Evolutionary conservation across 2,113 vertebrate species (phyloP), one percentile per base, ranked within the genome.

Genomic region (Halcyon senegalensis): DNA sequence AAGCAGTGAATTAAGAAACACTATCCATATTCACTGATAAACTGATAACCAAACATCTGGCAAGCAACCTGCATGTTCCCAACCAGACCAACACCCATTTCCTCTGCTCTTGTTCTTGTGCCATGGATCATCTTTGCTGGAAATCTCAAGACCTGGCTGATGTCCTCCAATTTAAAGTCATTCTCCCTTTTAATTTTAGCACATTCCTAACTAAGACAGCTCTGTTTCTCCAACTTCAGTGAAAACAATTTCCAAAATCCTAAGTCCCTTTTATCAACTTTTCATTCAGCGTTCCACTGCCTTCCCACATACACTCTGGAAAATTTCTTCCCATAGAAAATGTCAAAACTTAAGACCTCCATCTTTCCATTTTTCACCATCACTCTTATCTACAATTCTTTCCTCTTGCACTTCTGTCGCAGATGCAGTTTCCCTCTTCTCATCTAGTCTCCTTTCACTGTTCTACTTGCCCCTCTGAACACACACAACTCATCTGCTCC

Each of bases 1-100:
- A 51, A 91, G 37, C 23, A 80, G 46, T 56, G 70, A 91, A 78
- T 89, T 69, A 85, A 89, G 91, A 93, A 95, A 85, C 46, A n/a
- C 23, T n/a, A 23, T 13, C 30, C 78, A 41, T 46, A 68, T 58
- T 76, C 87, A 63, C 28, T 87, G 69, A 90, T 56, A 90, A 85
- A 78, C 62, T 53, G 74, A 85, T 48, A 94, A 79, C 14, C 86
- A 87, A 88, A 56, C 37, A 58, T 18, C 69, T 85, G 84, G 74
- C 55, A 76, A 5, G 51, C 46, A 60, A 76, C 74, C 66, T 70
- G 37, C 10, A 0, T 60, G 89, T 69, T 91, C 69, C 80, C 39
- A 89, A 60, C 43, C 44, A 70, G 60, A 94, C 62, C 62, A 85
- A 94, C 60, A 66, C 17, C 50, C 30, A 44, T 41, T 73, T 92